Conservation (phyloP, 2,888 invertebrate genomes). For the Drosophila mulleri region DNA sequence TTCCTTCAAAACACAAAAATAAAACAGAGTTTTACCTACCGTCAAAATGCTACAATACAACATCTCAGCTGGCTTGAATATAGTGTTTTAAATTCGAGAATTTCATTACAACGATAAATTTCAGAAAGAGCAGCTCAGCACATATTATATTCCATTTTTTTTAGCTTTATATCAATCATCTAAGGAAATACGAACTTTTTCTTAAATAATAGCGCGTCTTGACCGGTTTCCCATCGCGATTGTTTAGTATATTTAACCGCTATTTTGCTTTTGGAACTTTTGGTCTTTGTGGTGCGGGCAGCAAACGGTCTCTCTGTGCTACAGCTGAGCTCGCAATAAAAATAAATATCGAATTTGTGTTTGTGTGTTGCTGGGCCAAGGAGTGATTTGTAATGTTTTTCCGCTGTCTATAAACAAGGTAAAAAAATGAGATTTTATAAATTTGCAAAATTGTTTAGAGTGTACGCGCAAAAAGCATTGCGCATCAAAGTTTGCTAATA, state of each 20-base stretch:
- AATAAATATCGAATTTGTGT: conserved; percentile 58
- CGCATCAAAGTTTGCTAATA: not conserved
- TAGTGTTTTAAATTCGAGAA: not conserved
- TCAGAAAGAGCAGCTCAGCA: accelerated
- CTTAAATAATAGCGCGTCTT: not conserved
- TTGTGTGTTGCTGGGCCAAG: conserved; percentile 34
- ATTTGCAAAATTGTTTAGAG: not conserved
- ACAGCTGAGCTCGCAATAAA: conserved; percentile 56
- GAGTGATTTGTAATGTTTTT: conserved; percentile 43
- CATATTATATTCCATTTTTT: not conserved
- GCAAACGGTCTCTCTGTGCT: conserved; percentile 20
- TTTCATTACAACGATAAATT: no score
- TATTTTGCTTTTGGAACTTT: not conserved
- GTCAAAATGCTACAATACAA: not conserved
- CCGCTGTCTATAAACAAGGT: conserved; percentile 35
- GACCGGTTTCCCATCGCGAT: no score
- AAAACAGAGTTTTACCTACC: not conserved
- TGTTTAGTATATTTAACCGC: not conserved
- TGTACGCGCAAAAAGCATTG: not conserved
- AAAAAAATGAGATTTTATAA: conserved; percentile 10
- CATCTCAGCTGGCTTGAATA: not conserved
- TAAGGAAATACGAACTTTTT: accelerated
- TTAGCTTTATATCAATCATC: not conserved
- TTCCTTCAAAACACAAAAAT: not conserved
- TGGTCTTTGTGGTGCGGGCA: not conserved